Evolutionary conservation across 2,797 vertebrate genomes (phyloP).

Genomic region (Lithobates pipiens): DNA sequence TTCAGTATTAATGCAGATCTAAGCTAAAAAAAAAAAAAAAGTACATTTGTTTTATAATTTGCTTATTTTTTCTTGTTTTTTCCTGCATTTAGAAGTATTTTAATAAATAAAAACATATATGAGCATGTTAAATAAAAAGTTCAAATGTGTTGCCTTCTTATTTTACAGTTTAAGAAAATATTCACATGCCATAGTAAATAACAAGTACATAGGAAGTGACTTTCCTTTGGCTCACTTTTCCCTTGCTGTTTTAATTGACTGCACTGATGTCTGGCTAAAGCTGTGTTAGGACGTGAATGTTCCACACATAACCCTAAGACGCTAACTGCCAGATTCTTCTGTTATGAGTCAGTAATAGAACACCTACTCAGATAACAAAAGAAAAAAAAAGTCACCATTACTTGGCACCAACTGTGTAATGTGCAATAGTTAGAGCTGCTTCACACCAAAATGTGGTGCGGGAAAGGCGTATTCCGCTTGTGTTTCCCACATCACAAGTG

Average conservation of each 20-base stretch:
- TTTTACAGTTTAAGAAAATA: slow-evolving; percentile 74
- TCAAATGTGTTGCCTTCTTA: slow-evolving; percentile 8
- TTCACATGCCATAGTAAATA: slow-evolving; percentile 79
- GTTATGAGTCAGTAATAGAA: slow-evolving; percentile 68
- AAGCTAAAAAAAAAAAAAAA: too few relatives aligned
- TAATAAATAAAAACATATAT: neutral
- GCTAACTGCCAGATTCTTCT: slow-evolving; percentile 70
- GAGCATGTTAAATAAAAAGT: neutral
- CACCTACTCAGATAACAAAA: too few relatives aligned
- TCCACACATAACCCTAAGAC: slow-evolving; percentile 80
- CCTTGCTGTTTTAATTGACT: slow-evolving; percentile 87
- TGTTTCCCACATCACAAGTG: too few relatives aligned
- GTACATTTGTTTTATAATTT: too few relatives aligned
- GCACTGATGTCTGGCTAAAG: slow-evolving; percentile 79
- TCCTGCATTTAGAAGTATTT: neutral
- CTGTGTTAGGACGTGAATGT: slow-evolving; percentile 81
- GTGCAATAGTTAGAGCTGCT: too few relatives aligned
- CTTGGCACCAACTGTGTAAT: too few relatives aligned
- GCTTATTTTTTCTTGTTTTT: too few relatives aligned
- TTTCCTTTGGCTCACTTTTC: slow-evolving; percentile 91
- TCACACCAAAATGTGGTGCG: too few relatives aligned
- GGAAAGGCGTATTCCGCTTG: too few relatives aligned
- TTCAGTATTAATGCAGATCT: too few relatives aligned
- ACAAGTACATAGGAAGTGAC: slow-evolving; percentile 83
- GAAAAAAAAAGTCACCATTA: too few relatives aligned